These are phyloP conservation scores for Prochilodus magdalenae DNA, from an alignment of 2,113 vertebrate species.

Conservation along the genomic window DNA sequence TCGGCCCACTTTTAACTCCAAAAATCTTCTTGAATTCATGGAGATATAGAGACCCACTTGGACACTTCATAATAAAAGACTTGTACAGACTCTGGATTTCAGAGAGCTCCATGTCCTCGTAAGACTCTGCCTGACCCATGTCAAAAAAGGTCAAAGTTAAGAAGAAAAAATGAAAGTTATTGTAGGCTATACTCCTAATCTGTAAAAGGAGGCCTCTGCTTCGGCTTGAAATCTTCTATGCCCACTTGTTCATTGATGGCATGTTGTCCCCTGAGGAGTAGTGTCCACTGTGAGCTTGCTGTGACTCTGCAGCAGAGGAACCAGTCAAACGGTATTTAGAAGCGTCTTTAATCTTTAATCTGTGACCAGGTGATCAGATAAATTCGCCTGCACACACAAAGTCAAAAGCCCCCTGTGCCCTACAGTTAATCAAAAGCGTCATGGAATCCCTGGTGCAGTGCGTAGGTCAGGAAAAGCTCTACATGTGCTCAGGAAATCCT, in stretches of 20 bases:
- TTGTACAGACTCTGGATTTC: constrained; percentile 65
- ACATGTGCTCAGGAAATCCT: neutral
- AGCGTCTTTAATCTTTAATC: neutral
- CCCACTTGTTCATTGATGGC: neutral
- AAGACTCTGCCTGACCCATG: constrained; percentile 59
- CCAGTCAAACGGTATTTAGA: neutral
- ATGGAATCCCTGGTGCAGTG: neutral
- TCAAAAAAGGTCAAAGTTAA: neutral
- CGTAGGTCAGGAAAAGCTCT: neutral
- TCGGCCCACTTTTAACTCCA: constrained; percentile 48
- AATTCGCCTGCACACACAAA: neutral
- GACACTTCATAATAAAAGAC: constrained; percentile 62
- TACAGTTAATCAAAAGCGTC: neutral
- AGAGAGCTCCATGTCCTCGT: constrained; percentile 52
- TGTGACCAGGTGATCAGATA: neutral
- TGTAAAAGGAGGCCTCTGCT: neutral
- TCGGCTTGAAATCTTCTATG: neutral
- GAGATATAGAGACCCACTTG: constrained; percentile 60
- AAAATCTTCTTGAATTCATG: constrained; percentile 69
- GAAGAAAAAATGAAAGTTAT: neutral
- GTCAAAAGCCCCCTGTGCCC: neutral
- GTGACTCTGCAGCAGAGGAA: neutral
- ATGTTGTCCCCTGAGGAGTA: neutral
- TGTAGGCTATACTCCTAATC: neutral
- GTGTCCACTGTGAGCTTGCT: neutral